A percentile compares a stretch with the other conserved stretches of the same genome.
Evolutionary conservation across 2,888 invertebrate species (phyloP).

Genomic region (Machimus atricapillus): DNA sequence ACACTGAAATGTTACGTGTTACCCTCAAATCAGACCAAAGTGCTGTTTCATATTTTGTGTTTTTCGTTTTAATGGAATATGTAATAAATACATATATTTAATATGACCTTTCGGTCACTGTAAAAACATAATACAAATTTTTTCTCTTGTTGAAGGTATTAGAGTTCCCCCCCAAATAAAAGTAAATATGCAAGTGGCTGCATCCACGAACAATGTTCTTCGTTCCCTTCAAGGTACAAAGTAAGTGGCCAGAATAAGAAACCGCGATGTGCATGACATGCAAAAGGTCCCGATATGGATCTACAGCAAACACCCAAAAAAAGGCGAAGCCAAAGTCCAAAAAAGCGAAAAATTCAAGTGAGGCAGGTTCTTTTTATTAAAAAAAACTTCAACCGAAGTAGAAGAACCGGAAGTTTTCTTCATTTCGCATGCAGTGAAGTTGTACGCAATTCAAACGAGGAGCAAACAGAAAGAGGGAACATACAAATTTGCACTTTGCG

Average conservation of each 20-base stretch:
- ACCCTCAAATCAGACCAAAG: neutral
- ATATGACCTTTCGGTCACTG: neutral
- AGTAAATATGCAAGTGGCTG: neutral
- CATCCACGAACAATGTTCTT: neutral
- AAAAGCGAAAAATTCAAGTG: neutral
- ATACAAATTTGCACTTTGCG: slow-evolving; percentile 35
- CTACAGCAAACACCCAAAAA: neutral
- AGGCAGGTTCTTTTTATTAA: neutral
- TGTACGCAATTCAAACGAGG: slow-evolving; percentile 32
- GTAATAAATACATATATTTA: neutral
- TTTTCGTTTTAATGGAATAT: neutral
- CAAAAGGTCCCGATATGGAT: slow-evolving; percentile 14
- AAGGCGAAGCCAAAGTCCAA: neutral
- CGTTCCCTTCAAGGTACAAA: neutral
- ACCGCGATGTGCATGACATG: slow-evolving; percentile 7
- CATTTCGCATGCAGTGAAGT: slow-evolving; percentile 36
- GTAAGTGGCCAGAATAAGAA: neutral
- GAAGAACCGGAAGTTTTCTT: slow-evolving; percentile 38
- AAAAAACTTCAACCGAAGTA: neutral
- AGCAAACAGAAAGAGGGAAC: neutral
- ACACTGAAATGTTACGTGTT: too few relatives aligned
- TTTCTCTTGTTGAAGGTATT: neutral
- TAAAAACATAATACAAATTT: neutral
- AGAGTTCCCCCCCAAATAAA: neutral
- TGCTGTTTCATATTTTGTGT: neutral